phyloP scores from a whole-genome alignment of 2,797 vertebrate genomes.

The Miichthys miiuy region DNA sequence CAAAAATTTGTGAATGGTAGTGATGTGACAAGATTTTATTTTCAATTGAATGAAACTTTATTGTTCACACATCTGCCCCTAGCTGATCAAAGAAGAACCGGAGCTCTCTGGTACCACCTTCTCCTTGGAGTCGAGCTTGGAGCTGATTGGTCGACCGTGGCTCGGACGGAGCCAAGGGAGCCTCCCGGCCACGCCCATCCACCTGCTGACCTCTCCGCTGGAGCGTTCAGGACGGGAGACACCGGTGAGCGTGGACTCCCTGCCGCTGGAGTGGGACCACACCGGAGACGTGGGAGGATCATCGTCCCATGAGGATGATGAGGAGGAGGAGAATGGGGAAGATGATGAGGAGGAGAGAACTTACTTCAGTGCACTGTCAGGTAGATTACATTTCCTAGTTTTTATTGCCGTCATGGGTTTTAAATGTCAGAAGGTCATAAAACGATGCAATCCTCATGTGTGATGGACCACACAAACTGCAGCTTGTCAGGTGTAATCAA shows the following conservation, averaged over 20 bases:
- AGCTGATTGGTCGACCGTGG: conserved; percentile 76
- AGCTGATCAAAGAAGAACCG: conserved; percentile 83
- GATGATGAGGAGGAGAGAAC: conserved; percentile 79
- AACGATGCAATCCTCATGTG: not conserved
- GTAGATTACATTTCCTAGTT: conserved; percentile 74
- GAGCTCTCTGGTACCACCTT: conserved; percentile 84
- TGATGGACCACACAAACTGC: not conserved
- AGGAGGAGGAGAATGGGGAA: conserved; percentile 65
- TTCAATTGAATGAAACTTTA: not conserved
- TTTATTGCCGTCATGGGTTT: not conserved
- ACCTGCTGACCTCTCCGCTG: conserved; percentile 84
- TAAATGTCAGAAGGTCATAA: not conserved
- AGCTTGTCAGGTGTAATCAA: not conserved
- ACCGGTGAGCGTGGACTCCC: conserved; percentile 94
- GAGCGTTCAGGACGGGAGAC: conserved; percentile 94
- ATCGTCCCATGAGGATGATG: conserved; percentile 92
- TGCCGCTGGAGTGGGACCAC: conserved; percentile 98
- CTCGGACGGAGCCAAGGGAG: conserved; percentile 68
- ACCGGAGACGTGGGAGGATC: conserved; percentile 96
- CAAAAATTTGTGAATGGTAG: no score
- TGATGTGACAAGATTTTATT: no score
- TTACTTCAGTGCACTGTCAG: conserved; percentile 91
- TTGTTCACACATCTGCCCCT: not conserved
- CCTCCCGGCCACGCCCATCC: conserved; percentile 85
- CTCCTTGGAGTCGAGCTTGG: conserved; percentile 86